Evolutionary conservation across 2,888 invertebrate genomes (phyloP).

Genomic region (Caenorhabditis sulstoni): DNA sequence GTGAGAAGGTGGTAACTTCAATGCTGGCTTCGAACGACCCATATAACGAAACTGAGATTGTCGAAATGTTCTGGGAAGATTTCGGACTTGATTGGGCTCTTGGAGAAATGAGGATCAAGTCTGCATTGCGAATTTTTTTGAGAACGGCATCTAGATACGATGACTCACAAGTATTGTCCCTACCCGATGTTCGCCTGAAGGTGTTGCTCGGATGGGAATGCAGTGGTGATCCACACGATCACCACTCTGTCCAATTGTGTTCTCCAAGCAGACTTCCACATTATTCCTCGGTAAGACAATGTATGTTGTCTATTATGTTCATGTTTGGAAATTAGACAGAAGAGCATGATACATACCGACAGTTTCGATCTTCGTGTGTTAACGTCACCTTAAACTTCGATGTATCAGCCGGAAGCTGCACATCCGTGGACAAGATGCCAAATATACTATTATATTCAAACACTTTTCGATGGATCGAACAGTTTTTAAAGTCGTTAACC

Average conservation of each 20-base stretch:
- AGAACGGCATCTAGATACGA: constrained; percentile 99
- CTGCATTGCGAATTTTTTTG: constrained; percentile 94
- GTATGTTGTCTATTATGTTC: no score
- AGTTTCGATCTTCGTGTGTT: constrained; percentile 91
- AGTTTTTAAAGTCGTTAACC: constrained; percentile 88
- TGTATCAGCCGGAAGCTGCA: constrained; percentile 83
- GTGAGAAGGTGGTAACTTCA: constrained; percentile 88
- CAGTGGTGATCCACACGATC: constrained; percentile 94
- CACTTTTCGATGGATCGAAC: constrained; percentile 79
- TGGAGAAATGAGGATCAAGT: constrained; percentile 85
- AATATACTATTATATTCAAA: constrained; percentile 79
- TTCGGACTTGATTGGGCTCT: constrained; percentile 97
- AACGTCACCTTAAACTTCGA: constrained; percentile 88
- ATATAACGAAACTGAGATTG: constrained; percentile 98
- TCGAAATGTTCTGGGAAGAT: constrained; percentile 96
- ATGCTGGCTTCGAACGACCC: constrained; percentile 95
- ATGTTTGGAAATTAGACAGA: constrained; percentile 63
- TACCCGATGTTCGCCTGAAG: constrained; percentile 63
- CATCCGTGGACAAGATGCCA: constrained; percentile 68
- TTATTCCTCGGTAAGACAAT: constrained; percentile 69
- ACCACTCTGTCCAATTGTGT: constrained; percentile 94
- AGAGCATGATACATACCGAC: constrained; percentile 95
- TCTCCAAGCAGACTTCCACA: constrained; percentile 96
- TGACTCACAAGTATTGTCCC: constrained; percentile 85
- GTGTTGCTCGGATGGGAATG: constrained; percentile 83